Base-by-base conservation (phyloP, 2,797 vertebrate genomes). In the Hyperoplus lanceolatus region DNA sequence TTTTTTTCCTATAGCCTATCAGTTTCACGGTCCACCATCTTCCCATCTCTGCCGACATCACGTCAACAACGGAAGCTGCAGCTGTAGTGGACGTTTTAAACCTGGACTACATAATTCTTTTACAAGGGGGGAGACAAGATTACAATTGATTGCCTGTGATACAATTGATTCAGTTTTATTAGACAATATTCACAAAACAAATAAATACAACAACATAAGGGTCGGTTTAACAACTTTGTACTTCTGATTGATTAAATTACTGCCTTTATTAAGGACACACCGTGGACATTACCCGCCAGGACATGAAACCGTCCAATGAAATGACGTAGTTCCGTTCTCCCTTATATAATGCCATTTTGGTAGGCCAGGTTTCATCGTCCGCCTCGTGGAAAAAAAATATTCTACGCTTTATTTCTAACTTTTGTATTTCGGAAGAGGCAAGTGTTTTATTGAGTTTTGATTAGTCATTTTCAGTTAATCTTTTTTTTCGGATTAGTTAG, bases 261-360 rank as follows among this genome's bases (percentile, higher is more conserved):
- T 29, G 1, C 0, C 1, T 16, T 1, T 13, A 14, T 69, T 14
- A 39, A 29, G 0, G 3, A 55, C 36, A 38, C 5, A 5, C 6
- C 58, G 0, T 0, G 2, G 2, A 43, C 0, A 3, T 13, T 36
- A 1, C 50, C 70, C 65, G 0, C 42, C 13, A 2, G 41, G 5
- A 53, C 79, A 81, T 89, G 76, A 70, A 79, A 8, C 15, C 46
- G 65, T 70, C 87, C 83, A 54, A 3, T 2, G 15, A 2, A 6
- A 56, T 94, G 94, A 95, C 94, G 94, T 86, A 91, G 29, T 91
- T 93, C 93, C 93, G 62, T n/a, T 72, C 83, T 82, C 74, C 75
- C 58, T 88, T 67, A 36, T 71, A 75, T 90, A 73, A 85, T 74
- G 85, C 91, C 90, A 93, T 94, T 90, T 92, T 89, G 89, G 65